A percentile compares a stretch with the other conserved stretches of the same genome.
Conservation (phyloP, 2,888 invertebrate species). For the Cosmia pyralina region DNA sequence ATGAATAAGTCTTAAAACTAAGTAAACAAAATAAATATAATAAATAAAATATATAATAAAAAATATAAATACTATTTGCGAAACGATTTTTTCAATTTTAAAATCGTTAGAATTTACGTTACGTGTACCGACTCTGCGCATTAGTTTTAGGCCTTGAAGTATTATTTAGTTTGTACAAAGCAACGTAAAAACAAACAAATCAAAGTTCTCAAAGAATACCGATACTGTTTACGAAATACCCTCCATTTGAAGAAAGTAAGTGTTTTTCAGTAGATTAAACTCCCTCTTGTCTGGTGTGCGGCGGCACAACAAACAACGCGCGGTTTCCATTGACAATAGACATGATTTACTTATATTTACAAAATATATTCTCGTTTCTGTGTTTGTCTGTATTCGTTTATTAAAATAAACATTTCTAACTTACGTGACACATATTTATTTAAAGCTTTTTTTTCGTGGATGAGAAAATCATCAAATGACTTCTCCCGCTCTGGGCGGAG, state of each 20-base stretch:
- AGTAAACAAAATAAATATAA: no score
- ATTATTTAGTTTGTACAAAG: no score
- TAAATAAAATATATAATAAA: no score
- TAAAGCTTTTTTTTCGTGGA: no score
- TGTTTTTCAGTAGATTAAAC: constrained; percentile 18
- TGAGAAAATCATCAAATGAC: no score
- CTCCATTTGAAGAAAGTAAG: background rate
- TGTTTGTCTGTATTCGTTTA: constrained; percentile 2
- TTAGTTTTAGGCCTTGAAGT: no score
- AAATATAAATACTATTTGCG: no score
- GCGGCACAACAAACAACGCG: constrained; percentile 1
- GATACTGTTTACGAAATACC: background rate
- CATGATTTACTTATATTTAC: constrained; percentile 16
- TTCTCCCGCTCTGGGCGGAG: no score
- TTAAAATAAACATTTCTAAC: background rate
- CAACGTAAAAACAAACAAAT: constrained; percentile 20
- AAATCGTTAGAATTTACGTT: no score
- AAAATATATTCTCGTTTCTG: background rate
- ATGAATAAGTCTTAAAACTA: no score
- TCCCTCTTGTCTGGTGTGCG: background rate
- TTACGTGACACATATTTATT: background rate
- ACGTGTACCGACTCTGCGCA: no score
- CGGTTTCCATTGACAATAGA: constrained; percentile 5
- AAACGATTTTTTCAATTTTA: no score
- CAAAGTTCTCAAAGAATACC: constrained; percentile 11